These are phyloP conservation scores for Calidris pugnax DNA, from an alignment of 2,113 vertebrate genomes.

Conservation along the genomic window DNA sequence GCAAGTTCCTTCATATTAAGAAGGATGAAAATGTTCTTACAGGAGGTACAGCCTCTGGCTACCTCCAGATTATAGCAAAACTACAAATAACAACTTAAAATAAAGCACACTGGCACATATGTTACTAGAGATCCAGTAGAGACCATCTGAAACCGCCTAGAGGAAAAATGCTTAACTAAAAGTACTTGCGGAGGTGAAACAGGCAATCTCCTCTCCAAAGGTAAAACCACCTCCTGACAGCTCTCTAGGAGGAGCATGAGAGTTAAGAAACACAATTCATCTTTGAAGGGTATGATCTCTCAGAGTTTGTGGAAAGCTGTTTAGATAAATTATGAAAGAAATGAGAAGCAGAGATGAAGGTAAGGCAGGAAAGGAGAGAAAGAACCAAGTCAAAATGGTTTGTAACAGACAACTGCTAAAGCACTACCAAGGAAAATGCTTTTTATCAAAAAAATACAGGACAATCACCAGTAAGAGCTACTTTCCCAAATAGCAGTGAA, in stretches of 20 bases:
- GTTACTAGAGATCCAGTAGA: constrained; percentile 19
- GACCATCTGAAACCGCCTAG: background rate
- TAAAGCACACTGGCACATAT: background rate
- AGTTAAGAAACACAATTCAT: background rate
- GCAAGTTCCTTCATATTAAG: constrained; percentile 1
- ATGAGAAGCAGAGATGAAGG: background rate
- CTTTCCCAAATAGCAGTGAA: background rate
- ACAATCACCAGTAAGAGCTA: background rate
- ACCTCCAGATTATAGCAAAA: constrained; percentile 17
- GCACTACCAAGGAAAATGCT: background rate
- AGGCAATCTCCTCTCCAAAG: background rate
- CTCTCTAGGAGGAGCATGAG: background rate
- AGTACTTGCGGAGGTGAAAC: constrained; percentile 8
- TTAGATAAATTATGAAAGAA: constrained; percentile 36
- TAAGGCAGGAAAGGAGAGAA: background rate
- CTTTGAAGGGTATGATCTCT: constrained; percentile 15
- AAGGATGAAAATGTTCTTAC: background rate
- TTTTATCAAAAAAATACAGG: background rate
- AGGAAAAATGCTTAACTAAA: constrained; percentile 21
- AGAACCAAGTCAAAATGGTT: background rate
- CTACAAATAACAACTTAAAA: constrained; percentile 20
- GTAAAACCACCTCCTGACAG: constrained; percentile 22
- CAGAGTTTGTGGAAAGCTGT: background rate
- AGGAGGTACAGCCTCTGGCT: constrained; percentile 15
- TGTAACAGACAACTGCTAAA: background rate